Evolutionary conservation across 2,113 vertebrate genomes (phyloP), one percentile per base, ranked within the genome.

Genomic region (Xyliphius kryptos): DNA sequence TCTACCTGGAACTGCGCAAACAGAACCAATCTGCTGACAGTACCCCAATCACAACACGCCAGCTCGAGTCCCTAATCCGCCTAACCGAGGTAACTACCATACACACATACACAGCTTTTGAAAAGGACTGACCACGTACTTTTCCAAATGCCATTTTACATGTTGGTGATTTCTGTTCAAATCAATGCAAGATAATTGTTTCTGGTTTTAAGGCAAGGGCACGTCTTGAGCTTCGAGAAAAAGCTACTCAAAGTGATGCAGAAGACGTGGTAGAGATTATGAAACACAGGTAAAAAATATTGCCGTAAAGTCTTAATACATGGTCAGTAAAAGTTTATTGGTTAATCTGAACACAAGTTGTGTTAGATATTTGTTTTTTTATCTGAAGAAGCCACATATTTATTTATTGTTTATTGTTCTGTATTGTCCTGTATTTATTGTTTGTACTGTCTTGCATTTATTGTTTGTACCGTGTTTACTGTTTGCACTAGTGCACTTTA

Each of bases 251-350:
- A 76, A 83, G 85, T 73, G 94, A 98, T 72, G 96, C 96, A 63
- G 92, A 97, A 26, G 96, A 99, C 64, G 93, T 99, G 55, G 85
- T 98, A 77, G 91, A 98, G 74, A 95, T 99, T 74, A 99, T 99
- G 95, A 99, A 99, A 79, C 91, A 97, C 17, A 99, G 96, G 96
- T 97, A 74, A 48, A 1, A 32, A 1, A 32, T 32, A 5, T 32
- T 1, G 7, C 7, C 26, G 4, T 32, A n/a, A n/a, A n/a, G n/a
- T n/a, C n/a, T n/a, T n/a, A n/a, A n/a, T n/a, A n/a, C n/a, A n/a
- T n/a, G n/a, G n/a, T n/a, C n/a, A n/a, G n/a, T n/a, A n/a, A n/a
- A n/a, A n/a, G n/a, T n/a, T n/a, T n/a, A n/a, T n/a, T n/a, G n/a
- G n/a, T n/a, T n/a, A n/a, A n/a, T n/a, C n/a, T n/a, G n/a, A n/a